Evolutionary conservation across 1,140 invertebrate genomes (phyloP), one percentile per base, ranked within the genome.

Genomic region (Drosophila nasuta): DNA sequence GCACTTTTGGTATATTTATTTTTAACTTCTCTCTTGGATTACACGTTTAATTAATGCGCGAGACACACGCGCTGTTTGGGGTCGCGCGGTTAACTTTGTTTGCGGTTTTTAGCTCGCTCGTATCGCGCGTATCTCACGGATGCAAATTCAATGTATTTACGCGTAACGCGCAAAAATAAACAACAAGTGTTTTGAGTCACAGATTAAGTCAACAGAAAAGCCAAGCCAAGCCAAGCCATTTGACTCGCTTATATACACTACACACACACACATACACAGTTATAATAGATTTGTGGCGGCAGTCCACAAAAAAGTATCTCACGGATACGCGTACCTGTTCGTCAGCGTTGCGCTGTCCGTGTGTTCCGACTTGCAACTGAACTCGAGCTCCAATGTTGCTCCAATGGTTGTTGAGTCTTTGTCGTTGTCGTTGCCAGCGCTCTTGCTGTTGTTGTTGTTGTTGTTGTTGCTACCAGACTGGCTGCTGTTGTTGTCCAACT

Each of bases 351-450:
- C 77, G 81, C 77, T 79, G 75, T 91, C 83, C 88, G 91, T 85
- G 82, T 89, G 80, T 81, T 80, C 81, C 87, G 91, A 91, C 71
- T 83, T 91, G 89, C 91, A 83, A 91, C 87, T 91, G 79, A 89
- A 59, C 52, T 68, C 64, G 66, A 82, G 57, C 70, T 77, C 75
- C 69, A 63, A 68, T 70, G 66, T 70, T 75, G 72, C 72, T 69
- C 52, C 66, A 63, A 75, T 57, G 58, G 45, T 63, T 77, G 69
- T 76, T 72, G 69, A 65, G 51, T 86, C 66, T 72, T 59, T 67
- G 77, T 86, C 66, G 78, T 59, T 67, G 77, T 51, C 35, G 64
- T 25, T 33, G 46, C 5, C 25, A 25, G 54, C 17, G 46, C 7
- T 5, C 13, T 46, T 48, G 41, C 11, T 49, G 69, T 54, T 65